A percentile compares a stretch with the other conserved stretches of the same genome.
Evolutionary conservation across 2,113 vertebrate genomes (phyloP).

Genomic region (Malurus melanocephalus): DNA sequence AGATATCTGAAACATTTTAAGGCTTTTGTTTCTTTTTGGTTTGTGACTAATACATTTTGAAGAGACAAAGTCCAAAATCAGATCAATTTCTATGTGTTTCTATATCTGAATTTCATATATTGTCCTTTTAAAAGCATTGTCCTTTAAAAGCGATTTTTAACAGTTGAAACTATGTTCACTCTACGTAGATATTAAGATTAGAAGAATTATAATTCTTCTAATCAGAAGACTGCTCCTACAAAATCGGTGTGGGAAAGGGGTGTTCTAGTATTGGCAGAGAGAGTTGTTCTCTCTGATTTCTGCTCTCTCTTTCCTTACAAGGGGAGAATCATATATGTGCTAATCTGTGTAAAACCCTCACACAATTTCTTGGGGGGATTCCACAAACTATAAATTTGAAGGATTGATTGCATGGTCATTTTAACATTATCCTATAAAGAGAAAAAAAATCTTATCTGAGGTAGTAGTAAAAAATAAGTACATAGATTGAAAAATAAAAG

Average conservation of each 20-base stretch:
- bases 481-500: not conserved
- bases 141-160: not conserved
- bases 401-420: not conserved
- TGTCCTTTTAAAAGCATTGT: not conserved
- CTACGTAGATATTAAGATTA: not conserved
- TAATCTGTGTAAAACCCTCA: not conserved
- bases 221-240: not conserved
- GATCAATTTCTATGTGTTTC: not conserved
- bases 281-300: not conserved
- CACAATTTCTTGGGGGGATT: not conserved
- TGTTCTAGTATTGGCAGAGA: not conserved
- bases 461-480: not conserved
- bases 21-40: not conserved
- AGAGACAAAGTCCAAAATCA: not conserved
- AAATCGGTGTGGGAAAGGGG: not conserved
- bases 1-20: not conserved
- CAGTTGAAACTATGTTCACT: not conserved
- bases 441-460: not conserved
- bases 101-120: rapidly evolving
- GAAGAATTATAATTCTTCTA: not conserved
- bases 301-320: not conserved
- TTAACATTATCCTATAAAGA: not conserved
- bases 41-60: not conserved
- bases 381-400: not conserved
- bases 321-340: not conserved